phyloP scores from a whole-genome alignment of 1,140 invertebrate genomes.

The Druon quercuslanigerum region DNA sequence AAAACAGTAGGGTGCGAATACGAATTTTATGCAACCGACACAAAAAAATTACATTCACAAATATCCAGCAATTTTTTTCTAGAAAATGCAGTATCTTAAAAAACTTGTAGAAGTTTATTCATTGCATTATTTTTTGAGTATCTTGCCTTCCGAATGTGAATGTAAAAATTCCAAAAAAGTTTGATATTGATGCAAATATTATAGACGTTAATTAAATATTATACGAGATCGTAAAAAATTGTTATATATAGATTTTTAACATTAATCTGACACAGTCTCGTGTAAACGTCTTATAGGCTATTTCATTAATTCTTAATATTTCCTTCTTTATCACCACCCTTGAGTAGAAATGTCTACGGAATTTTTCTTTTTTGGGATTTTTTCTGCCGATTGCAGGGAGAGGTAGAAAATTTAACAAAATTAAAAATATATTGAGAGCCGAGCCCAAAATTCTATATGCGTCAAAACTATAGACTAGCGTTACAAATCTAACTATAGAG shows the following conservation, averaged over 20 bases:
- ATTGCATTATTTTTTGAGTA: background rate
- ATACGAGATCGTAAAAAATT: conserved; percentile 24
- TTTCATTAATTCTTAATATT: conserved; percentile 46
- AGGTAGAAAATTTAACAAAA: background rate
- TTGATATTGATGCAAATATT: conserved; percentile 21
- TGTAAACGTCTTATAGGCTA: conserved; percentile 16
- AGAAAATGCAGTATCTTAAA: background rate
- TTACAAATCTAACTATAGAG: conserved; percentile 47
- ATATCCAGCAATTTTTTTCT: background rate
- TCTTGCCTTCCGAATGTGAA: conserved; percentile 5
- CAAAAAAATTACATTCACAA: conserved; percentile 16
- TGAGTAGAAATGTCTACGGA: conserved; percentile 33
- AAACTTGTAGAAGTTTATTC: background rate
- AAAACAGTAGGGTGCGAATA: background rate
- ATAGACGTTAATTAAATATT: background rate
- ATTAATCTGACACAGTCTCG: conserved; percentile 8
- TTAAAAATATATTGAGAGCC: background rate
- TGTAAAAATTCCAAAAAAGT: conserved; percentile 1
- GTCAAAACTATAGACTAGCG: conserved; percentile 42
- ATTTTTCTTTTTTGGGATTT: conserved; percentile 35
- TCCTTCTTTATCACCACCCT: conserved; percentile 49
- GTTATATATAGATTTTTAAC: conserved; percentile 32
- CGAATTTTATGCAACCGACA: conserved; percentile 1
- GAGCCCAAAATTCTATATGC: conserved; percentile 12
- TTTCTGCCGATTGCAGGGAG: background rate